Evolutionary conservation across 2,797 vertebrate genomes (phyloP).

Genomic region (Cyprinodon diabolis): DNA sequence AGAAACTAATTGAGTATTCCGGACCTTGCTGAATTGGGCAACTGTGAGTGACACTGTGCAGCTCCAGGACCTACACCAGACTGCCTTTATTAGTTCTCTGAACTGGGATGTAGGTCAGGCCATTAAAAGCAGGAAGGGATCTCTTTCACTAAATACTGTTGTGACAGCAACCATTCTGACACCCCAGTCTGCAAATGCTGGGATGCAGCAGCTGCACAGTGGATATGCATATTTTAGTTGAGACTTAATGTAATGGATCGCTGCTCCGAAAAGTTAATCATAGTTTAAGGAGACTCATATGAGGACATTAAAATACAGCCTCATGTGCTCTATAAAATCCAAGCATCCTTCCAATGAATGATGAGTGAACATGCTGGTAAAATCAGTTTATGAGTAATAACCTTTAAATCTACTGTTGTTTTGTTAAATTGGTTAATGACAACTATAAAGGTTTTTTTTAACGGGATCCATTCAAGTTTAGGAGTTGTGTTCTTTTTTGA

Average conservation of each 20-base stretch:
- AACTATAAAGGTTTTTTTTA: slow-evolving; percentile 14
- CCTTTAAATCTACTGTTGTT: slow-evolving; percentile 44
- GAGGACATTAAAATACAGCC: slow-evolving; percentile 73
- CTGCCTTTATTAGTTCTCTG: slow-evolving; percentile 92
- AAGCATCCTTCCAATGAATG: slow-evolving; percentile 69
- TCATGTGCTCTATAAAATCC: slow-evolving; percentile 76
- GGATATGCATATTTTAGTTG: slow-evolving; percentile 34
- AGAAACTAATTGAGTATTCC: slow-evolving; percentile 96
- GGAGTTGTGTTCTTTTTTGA: slow-evolving; percentile 17
- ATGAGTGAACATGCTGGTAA: slow-evolving; percentile 67
- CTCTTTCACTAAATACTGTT: slow-evolving; percentile 75
- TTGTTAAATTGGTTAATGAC: slow-evolving; percentile 51
- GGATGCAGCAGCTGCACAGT: slow-evolving; percentile 29
- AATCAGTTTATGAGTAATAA: slow-evolving; percentile 59
- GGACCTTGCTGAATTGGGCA: slow-evolving; percentile 95
- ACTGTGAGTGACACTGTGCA: slow-evolving; percentile 97
- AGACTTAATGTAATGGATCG: slow-evolving; percentile 52
- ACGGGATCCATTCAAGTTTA: slow-evolving; percentile 14
- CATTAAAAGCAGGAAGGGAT: slow-evolving; percentile 92
- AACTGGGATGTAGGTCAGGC: slow-evolving; percentile 97
- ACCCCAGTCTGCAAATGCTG: slow-evolving; percentile 51
- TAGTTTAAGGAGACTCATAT: slow-evolving; percentile 75
- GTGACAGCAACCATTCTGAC: slow-evolving; percentile 73
- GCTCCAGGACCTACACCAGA: slow-evolving; percentile 95
- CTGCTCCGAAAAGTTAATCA: slow-evolving; percentile 69